These are phyloP conservation scores for Callorhinus ursinus DNA, from an alignment of 2,113 vertebrate genomes.

Conservation along the genomic window DNA sequence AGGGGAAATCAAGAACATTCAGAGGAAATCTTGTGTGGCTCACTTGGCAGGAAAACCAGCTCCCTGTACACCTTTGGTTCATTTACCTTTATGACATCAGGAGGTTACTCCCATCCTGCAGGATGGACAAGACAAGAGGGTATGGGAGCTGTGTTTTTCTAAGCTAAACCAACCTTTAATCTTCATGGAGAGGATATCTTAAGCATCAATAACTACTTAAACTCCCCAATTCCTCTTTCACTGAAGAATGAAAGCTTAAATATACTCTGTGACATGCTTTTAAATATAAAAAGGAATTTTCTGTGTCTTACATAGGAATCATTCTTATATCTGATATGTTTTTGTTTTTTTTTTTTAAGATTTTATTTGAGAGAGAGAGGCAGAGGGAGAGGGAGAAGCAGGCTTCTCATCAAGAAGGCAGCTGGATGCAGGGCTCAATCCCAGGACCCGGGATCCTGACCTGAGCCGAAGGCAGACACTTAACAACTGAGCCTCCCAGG, in stretches of 20 bases:
- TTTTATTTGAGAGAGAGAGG: neutral
- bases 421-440: neutral
- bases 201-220: slow-evolving; percentile 2
- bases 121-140: neutral
- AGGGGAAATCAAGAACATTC: neutral
- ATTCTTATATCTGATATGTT: neutral
- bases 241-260: slow-evolving; percentile 11
- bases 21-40: neutral
- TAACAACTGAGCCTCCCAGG: neutral
- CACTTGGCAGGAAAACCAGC: neutral
- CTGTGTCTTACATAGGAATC: neutral
- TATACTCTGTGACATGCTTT: neutral
- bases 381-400: neutral
- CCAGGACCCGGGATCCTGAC: neutral
- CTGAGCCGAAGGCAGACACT: neutral
- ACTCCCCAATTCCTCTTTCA: slow-evolving; percentile 4
- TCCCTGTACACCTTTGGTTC: neutral
- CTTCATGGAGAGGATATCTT: neutral
- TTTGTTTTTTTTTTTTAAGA: neutral
- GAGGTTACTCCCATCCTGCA: neutral
- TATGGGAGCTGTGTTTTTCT: neutral
- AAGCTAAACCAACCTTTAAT: slow-evolving; percentile 31
- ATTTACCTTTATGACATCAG: neutral
- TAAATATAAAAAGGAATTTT: slow-evolving; percentile 24
- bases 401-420: neutral